Evolutionary conservation across 2,888 invertebrate genomes (phyloP).

Genomic region (Polietes domitor): DNA sequence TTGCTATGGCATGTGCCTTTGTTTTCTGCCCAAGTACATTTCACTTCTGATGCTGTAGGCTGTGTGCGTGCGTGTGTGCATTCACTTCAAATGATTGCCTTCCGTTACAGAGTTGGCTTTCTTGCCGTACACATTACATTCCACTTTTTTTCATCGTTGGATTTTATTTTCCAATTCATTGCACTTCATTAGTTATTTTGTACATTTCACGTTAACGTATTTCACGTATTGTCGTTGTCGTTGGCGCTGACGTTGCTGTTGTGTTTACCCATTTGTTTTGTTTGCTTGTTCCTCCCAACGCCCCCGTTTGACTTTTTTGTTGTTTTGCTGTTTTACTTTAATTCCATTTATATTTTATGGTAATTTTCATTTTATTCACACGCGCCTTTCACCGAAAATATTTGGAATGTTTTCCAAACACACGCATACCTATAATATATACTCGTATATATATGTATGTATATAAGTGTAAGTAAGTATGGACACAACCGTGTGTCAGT

Average conservation of each 20-base stretch:
- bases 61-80: too few species aligned
- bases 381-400: neutral
- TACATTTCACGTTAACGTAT: conserved; percentile 45
- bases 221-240: neutral
- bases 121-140: neutral
- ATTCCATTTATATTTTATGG: neutral
- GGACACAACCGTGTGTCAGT: too few species aligned
- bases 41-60: neutral
- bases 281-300: conserved; percentile 37
- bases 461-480: neutral
- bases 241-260: neutral
- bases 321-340: neutral
- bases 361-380: conserved; percentile 8
- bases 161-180: conserved; percentile 61
- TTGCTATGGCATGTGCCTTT: conserved; percentile 12
- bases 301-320: neutral
- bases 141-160: conserved; percentile 19
- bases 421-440: neutral
- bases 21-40: neutral
- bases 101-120: conserved; percentile 1
- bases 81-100: conserved; percentile 31
- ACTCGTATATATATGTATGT: neutral
- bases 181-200: conserved; percentile 58
- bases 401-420: conserved; percentile 1
- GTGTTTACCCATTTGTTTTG: neutral